These are phyloP conservation scores for Rhodophaea formosa DNA, from an alignment of 2,888 invertebrate genomes.

Conservation along the genomic window DNA sequence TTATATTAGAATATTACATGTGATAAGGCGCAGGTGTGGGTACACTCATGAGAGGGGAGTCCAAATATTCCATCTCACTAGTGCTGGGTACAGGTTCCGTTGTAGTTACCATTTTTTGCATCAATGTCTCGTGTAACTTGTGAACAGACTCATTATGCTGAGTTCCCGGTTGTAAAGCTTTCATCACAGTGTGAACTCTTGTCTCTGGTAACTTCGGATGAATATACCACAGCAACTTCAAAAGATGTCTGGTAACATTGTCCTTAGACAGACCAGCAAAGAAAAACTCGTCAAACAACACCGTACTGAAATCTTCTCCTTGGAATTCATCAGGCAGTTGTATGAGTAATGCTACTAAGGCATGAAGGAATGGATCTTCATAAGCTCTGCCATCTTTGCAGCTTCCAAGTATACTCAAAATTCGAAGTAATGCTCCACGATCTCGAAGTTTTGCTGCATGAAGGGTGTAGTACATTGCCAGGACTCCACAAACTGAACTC, in stretches of 20 bases:
- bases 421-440: conserved; percentile 89
- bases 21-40: conserved; percentile 90
- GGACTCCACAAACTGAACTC: conserved; percentile 93
- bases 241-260: conserved; percentile 94
- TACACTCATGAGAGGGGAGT: conserved; percentile 92
- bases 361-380: conserved; percentile 97
- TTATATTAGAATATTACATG: conserved; percentile 39
- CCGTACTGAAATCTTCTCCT: conserved; percentile 96
- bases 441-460: conserved; percentile 92
- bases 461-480: conserved; percentile 97
- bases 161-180: conserved; percentile 87
- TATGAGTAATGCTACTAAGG: conserved; percentile 91
- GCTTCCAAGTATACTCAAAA: conserved; percentile 93
- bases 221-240: conserved; percentile 95
- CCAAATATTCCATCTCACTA: conserved; percentile 87
- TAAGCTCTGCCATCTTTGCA: conserved; percentile 96
- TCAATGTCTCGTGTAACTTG: conserved; percentile 87
- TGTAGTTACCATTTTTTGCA: conserved; percentile 88
- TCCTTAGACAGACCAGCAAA: conserved; percentile 93
- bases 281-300: conserved; percentile 97
- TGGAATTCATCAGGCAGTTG: conserved; percentile 95
- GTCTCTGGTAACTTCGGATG: conserved; percentile 91
- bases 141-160: conserved; percentile 94
- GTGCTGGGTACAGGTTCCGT: conserved; percentile 83
- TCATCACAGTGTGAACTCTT: conserved; percentile 90